Conservation (phyloP, 2,888 invertebrate genomes). For the Germaria angustata region DNA sequence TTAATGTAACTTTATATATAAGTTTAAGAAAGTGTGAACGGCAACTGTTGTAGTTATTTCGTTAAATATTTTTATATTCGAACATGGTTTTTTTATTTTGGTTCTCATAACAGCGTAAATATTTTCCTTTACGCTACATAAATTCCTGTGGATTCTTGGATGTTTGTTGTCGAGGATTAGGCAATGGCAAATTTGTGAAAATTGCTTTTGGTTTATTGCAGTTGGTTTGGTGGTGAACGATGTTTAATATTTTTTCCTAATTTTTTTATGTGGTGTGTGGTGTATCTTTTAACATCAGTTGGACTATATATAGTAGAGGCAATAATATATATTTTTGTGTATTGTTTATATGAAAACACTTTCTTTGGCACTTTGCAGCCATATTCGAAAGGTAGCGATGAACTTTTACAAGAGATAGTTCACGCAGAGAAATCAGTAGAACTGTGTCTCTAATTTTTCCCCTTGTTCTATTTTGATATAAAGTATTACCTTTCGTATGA, state of each 20-base stretch:
- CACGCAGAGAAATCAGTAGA: neutral
- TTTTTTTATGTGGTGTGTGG: neutral
- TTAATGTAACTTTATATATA: conserved; percentile 11
- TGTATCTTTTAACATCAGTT: conserved; percentile 18
- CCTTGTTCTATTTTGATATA: neutral
- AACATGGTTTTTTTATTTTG: neutral
- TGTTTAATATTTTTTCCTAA: neutral
- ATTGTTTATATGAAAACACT: conserved; percentile 25
- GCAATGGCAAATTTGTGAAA: conserved; percentile 79
- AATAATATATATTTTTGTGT: neutral
- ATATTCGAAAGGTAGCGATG: neutral
- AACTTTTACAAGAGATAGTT: neutral
- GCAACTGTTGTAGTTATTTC: conserved; percentile 34
- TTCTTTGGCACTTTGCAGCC: neutral
- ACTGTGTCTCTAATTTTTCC: no score
- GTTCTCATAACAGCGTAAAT: conserved; percentile 26
- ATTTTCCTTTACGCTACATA: conserved; percentile 73
- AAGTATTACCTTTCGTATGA: no score
- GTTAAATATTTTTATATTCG: conserved; percentile 2
- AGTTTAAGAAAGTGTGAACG: conserved; percentile 24
- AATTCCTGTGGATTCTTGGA: conserved; percentile 73
- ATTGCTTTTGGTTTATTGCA: conserved; percentile 78
- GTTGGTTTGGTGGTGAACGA: conserved; percentile 35
- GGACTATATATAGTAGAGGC: neutral
- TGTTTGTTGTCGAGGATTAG: conserved; percentile 73